A percentile compares a stretch with the other conserved stretches of the same genome.
phyloP scores from a whole-genome alignment of 2,113 vertebrate genomes.

The Erythrolamprus reginae region DNA sequence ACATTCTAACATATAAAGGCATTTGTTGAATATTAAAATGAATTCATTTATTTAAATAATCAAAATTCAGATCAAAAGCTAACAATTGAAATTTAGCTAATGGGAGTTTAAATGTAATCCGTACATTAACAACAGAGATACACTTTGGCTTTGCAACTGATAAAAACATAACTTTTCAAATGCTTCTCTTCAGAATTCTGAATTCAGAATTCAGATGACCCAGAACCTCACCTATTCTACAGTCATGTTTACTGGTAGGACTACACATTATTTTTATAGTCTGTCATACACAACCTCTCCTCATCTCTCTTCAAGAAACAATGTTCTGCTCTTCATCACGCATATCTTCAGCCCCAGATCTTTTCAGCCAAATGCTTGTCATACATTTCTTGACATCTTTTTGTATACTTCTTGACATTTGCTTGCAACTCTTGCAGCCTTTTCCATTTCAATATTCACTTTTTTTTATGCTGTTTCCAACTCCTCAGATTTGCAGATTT shows the following conservation, averaged over 20 bases:
- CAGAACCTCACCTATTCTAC: slow-evolving; percentile 29
- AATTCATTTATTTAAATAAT: neutral
- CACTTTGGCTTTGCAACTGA: neutral
- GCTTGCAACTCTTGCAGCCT: slow-evolving; percentile 67
- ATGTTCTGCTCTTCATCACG: slow-evolving; percentile 44
- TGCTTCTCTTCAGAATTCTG: neutral
- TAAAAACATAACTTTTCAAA: neutral
- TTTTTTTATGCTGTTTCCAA: slow-evolving; percentile 63
- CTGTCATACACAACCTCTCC: slow-evolving; percentile 42
- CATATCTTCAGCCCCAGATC: slow-evolving; percentile 63
- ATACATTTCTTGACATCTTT: slow-evolving; percentile 66
- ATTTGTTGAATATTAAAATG: neutral
- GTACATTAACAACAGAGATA: neutral
- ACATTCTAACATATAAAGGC: neutral
- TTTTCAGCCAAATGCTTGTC: slow-evolving; percentile 65
- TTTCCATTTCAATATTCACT: slow-evolving; percentile 66
- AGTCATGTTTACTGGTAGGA: slow-evolving; percentile 39
- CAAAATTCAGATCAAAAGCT: neutral
- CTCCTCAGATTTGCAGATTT: slow-evolving; percentile 61
- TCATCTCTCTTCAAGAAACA: slow-evolving; percentile 37
- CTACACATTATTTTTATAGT: neutral
- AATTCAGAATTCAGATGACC: neutral
- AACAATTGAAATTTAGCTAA: neutral
- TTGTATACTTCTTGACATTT: slow-evolving; percentile 68
- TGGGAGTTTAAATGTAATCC: neutral